phyloP scores from a whole-genome alignment of 1,140 invertebrate genomes.

The Anagrus nilaparvatae region DNA sequence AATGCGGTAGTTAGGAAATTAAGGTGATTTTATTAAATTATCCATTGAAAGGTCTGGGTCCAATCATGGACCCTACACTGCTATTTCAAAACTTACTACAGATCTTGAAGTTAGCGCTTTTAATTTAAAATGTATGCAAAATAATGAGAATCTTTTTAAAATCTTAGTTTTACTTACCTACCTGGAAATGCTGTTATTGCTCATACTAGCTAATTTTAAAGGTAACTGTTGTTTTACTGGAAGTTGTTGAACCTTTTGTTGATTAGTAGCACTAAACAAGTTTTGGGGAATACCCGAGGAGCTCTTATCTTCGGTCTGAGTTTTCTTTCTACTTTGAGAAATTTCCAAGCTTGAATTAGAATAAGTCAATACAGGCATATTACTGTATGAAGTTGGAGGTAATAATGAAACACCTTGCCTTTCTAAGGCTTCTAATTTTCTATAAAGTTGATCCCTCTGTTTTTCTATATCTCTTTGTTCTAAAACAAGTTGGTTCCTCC shows the following conservation, averaged over 20 bases:
- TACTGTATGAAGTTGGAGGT: slow-evolving; percentile 31
- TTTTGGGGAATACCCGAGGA: slow-evolving; percentile 60
- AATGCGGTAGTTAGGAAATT: no score
- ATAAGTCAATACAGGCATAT: slow-evolving; percentile 1
- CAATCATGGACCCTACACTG: no score
- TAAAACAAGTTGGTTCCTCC: slow-evolving; percentile 54
- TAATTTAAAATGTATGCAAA: no score
- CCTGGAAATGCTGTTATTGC: slow-evolving; percentile 40
- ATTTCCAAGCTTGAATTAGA: slow-evolving; percentile 1
- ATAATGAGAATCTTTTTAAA: no score
- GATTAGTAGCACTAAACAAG: slow-evolving; percentile 71
- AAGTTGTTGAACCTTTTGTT: slow-evolving; percentile 58
- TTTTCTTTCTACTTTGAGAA: slow-evolving; percentile 26
- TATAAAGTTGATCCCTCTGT: slow-evolving; percentile 76
- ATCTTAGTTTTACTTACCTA: no score
- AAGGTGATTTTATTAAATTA: no score
- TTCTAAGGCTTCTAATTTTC: slow-evolving; percentile 68
- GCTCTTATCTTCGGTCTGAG: slow-evolving; percentile 24
- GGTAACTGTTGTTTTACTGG: slow-evolving; percentile 75
- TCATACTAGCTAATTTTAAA: slow-evolving; percentile 59
- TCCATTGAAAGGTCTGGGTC: no score
- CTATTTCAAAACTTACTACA: no score
- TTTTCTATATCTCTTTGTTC: slow-evolving; percentile 76
- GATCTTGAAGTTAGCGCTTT: no score
- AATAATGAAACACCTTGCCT: slow-evolving; percentile 53